These are phyloP conservation scores for Psilopogon haemacephalus DNA, from an alignment of 2,113 vertebrate genomes.

Conservation along the genomic window DNA sequence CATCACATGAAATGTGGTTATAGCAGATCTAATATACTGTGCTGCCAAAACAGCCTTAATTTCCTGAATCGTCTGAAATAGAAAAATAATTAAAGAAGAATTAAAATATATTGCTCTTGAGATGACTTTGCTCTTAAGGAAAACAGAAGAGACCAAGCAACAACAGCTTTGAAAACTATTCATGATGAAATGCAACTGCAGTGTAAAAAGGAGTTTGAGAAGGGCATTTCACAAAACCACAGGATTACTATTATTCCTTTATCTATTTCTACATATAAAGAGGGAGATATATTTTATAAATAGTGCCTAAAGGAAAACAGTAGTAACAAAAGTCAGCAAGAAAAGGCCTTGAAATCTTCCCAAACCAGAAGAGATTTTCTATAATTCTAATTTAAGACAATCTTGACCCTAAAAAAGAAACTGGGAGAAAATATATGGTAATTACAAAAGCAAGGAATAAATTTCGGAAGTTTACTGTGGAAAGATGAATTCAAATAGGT, in stretches of 20 bases:
- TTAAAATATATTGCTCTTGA: conserved; percentile 62
- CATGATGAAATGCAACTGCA: not conserved
- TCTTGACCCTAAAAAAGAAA: not conserved
- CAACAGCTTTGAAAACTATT: not conserved
- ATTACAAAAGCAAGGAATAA: not conserved
- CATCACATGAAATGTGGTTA: conserved; percentile 61
- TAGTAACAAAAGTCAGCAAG: not conserved
- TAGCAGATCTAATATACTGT: conserved; percentile 47
- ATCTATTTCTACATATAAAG: not conserved
- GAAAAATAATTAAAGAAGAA: conserved; percentile 60
- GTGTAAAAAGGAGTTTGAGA: not conserved
- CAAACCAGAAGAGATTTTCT: not conserved
- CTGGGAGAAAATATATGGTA: not conserved
- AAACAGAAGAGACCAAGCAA: conserved; percentile 13
- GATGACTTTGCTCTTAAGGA: conserved; percentile 55
- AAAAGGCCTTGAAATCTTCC: not conserved
- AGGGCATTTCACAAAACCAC: not conserved
- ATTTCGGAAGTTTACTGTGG: not conserved
- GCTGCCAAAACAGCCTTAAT: conserved; percentile 60
- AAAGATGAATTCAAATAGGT: not conserved
- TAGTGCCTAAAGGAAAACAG: not conserved
- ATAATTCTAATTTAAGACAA: not conserved
- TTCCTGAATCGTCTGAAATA: conserved; percentile 52
- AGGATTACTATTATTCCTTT: not conserved
- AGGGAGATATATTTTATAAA: not conserved